Evolutionary conservation across 1,140 invertebrate species (phyloP), one percentile per base, ranked within the genome.

Genomic region (Papilio polytes): DNA sequence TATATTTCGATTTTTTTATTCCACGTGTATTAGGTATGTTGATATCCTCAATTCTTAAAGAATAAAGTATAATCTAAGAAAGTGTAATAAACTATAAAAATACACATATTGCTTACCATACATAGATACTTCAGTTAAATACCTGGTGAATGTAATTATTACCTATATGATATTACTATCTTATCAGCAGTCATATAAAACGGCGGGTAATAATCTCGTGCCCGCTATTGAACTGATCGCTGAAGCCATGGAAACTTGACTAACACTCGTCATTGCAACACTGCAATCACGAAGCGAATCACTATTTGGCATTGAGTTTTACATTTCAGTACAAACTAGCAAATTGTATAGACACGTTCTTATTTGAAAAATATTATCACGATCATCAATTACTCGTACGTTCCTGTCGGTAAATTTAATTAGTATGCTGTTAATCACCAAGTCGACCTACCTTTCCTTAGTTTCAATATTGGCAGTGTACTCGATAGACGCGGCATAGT

Each of bases 401-500:
- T 22, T 78, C 18, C 31, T 66, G 77, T 10, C 56, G 36, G 77
- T 63, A 22, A 66, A 78, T 78, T 78, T 56, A 78, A 78, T 78
- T 78, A 78, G 77, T 78, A 66, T 78, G 36, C 77, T 63, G 59
- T 78, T 78, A 78, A 78, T 78, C 77, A 78, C 44, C 59, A 36
- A 46, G 36, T 78, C 56, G 56, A 46, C 77, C 56, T 70, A 78
- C 77, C 77, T 78, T 78, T 78, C 77, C 77, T 78, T 66, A 78
- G 77, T 78, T 78, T 59, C 41, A 20, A 26, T 59, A 78, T 66
- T 44, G 77, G 66, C 59, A 48, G 56, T 66, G 59, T 78, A 48
- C 31, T 63, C 59, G 77, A 78, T 59, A 66, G 77, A 44, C 77
- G 77, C 77, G 53, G 53, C 53, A 41, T 22, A 66, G 77, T 78